Base-by-base conservation (phyloP, 2,113 vertebrate genomes). In the Psilopsiagon aymara region DNA sequence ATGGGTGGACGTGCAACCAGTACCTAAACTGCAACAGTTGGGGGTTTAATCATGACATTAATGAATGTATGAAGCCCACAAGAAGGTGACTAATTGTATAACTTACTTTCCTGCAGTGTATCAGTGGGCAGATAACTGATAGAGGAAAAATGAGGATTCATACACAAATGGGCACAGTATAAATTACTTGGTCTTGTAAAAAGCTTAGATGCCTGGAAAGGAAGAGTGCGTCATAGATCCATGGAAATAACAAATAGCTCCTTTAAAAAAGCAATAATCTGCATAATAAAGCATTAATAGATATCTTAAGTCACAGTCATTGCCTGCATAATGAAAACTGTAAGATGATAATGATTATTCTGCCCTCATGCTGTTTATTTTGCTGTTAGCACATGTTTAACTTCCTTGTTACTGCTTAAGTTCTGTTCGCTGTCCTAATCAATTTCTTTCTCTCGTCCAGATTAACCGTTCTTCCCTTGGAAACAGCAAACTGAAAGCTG, bases 1-100 rank as follows among this genome's bases (percentile, higher is more conserved):
- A 23, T 1, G 37, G 20, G 47, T 74, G 53, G 18, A 52, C 0
- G 0, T 5, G 10, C 29, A 47, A 41, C 29, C 39, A 41, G 46
- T 5, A 20, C n/a, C 1, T 3, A 39, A 29, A 12, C 5, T 15
- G 8, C 17, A 33, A 23, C 29, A 53, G 52, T 3, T 37, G 20
- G 57, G 19, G 39, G 12, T 14, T 86, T 55, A 69, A 43, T 27
- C 9, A 1, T 5, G 28, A 13, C 62, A 9, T 18, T 27, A 46
- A 8, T 39, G 60, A 33, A 84, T 27, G 19, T 4, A 7, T 1
- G 17, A 74, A 55, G 44, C 14, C 6, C 53, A 13, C 24, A 13
- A 78, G 60, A 19, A 25, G 7, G n/a, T 55, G 44, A 28, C 23
- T 28, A 55, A 19, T 35, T 12, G 49, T 14, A 3, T 25, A 19